Base-by-base conservation (phyloP, 2,888 invertebrate genomes). In the Rotaria macrura region DNA sequence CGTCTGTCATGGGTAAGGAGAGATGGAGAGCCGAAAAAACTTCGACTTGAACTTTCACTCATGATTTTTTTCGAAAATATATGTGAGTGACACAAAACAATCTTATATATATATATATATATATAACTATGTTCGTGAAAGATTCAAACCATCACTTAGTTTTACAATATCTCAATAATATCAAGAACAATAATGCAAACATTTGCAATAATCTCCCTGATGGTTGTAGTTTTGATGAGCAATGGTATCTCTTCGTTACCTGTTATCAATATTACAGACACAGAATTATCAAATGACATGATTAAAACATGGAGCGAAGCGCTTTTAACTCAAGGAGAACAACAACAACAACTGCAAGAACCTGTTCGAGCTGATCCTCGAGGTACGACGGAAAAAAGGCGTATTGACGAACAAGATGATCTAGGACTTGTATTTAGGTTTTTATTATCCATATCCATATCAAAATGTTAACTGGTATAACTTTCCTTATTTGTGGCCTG, bases 301-400 rank as follows among this genome's bases (percentile, higher is more conserved):
- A 79, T 43, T 43, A 43, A 43, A 79, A 43, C 79, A 43, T 43
- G 40, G 43, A 79, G 43, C 43, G 79, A 79, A 79, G 79, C 79
- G 25, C 43, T 79, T n/a, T 43, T 79, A 79, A 23, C 40, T 43
- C 79, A 23, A 79, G 7, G 7, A 9, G 40, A 79, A 43, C 47
- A 49, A 84, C 84, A 84, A 47, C 84, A 55, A 55, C 84, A 17
- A 34, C 84, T n/a, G n/a, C n/a, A n/a, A n/a, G n/a, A 57, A 57
- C 38, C 40, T 14, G 3, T 6, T n/a, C 79, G 23, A 43, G n/a
- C n/a, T 25, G 79, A 79, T 79, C 10, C 79, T 43, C 40, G 43
- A 40, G 79, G 79, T 43, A 79, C 2, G 34, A 34, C 5, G 1
- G 25, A 29, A 34, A 65, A 29, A n/a, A n/a, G n/a, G n/a, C 47